Conservation (phyloP, 1,140 invertebrate species). For the Drosophila yakuba region DNA sequence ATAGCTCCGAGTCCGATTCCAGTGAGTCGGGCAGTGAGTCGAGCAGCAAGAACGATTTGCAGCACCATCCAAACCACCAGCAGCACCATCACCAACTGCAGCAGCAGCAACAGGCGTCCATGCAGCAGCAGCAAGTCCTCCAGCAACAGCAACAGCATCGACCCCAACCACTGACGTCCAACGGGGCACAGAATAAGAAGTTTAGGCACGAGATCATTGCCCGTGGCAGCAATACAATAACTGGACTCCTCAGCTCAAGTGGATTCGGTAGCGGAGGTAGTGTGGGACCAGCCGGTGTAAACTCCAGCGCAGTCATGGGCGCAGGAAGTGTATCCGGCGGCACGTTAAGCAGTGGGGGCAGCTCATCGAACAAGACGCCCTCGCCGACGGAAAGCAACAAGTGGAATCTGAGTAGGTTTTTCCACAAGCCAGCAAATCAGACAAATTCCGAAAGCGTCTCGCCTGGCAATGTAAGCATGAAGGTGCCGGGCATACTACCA, state of each 20-base stretch:
- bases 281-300: slow-evolving; percentile 3
- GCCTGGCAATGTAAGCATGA: slow-evolving; percentile 73
- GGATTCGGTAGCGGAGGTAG: slow-evolving; percentile 35
- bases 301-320: slow-evolving; percentile 4
- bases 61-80: slow-evolving; percentile 43
- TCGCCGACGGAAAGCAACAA: slow-evolving; percentile 79
- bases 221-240: slow-evolving; percentile 68
- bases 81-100: slow-evolving; percentile 34
- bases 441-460: slow-evolving; percentile 58
- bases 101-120: slow-evolving; percentile 28
- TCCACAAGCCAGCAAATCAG: slow-evolving; percentile 69
- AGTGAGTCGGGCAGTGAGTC: slow-evolving; percentile 83
- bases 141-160: slow-evolving; percentile 56
- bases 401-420: slow-evolving; percentile 75
- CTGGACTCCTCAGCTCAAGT: slow-evolving; percentile 60
- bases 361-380: slow-evolving; percentile 79
- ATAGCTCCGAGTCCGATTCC: slow-evolving; percentile 83
- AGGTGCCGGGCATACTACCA: slow-evolving; percentile 68
- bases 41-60: slow-evolving; percentile 65
- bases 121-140: slow-evolving; percentile 41
- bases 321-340: slow-evolving; percentile 21
- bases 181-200: slow-evolving; percentile 66
- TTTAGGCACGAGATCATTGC: slow-evolving; percentile 70
- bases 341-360: slow-evolving; percentile 62
- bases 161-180: slow-evolving; percentile 27